These are phyloP conservation scores for Verasper variegatus DNA, from an alignment of 2,113 vertebrate genomes.

Conservation along the genomic window DNA sequence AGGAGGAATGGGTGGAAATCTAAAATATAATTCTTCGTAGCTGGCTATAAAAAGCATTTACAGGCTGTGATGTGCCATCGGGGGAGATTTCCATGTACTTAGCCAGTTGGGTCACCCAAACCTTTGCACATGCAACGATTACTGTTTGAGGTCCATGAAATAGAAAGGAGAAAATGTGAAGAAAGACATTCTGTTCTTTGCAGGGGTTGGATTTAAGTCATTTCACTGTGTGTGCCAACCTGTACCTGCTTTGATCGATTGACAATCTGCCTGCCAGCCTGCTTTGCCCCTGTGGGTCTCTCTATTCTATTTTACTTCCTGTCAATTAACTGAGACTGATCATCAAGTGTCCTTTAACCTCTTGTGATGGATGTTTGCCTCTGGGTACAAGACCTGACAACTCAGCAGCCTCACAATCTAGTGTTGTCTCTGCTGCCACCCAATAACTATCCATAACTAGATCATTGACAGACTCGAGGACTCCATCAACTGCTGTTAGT, in stretches of 20 bases:
- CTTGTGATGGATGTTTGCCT: slow-evolving; percentile 8
- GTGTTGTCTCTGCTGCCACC: not conserved
- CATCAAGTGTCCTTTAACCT: not conserved
- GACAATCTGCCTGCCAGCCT: too few species aligned
- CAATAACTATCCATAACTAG: slow-evolving; percentile 5
- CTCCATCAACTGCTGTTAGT: not conserved
- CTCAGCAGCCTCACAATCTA: not conserved
- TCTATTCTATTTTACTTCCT: not conserved
- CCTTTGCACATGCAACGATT: too few species aligned
- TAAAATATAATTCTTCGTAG: too few species aligned
- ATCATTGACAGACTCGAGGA: slow-evolving; percentile 3
- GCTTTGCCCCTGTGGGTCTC: not conserved
- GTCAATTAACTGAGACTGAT: not conserved
- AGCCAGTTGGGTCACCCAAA: too few species aligned
- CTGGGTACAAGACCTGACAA: not conserved
- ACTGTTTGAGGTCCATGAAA: too few species aligned
- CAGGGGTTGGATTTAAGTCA: not conserved
- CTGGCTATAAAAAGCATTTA: too few species aligned
- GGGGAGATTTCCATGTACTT: too few species aligned
- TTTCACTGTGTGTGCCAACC: not conserved
- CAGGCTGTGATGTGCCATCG: too few species aligned
- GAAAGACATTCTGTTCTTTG: too few species aligned
- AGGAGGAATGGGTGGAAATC: too few species aligned
- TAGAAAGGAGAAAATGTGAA: too few species aligned
- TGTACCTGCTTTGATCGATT: too few species aligned